Evolutionary conservation across 1,140 invertebrate species (phyloP), one percentile per base, ranked within the genome.

Genomic region (Platyscapa corneri): DNA sequence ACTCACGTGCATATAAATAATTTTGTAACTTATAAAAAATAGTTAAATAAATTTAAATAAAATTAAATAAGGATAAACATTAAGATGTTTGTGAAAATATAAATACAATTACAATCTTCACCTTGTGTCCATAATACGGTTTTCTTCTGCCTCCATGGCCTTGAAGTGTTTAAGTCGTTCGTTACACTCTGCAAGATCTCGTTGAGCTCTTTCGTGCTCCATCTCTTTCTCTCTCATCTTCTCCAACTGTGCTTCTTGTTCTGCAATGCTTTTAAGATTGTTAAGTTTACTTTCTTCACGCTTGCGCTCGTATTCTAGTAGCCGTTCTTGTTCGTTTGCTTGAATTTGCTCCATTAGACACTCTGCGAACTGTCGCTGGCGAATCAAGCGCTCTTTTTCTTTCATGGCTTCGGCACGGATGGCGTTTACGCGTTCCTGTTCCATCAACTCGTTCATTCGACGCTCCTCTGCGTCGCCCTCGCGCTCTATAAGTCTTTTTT

Each of bases 211-310:
- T 14, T 87, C 87, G 84, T 93, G 91, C 83, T 93, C 91, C 16
- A 89, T 90, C 86, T 91, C 90, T 88, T 94, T 93, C 82, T 89
- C 86, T 78, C 89, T 76, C 84, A 90, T 67, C 86, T 93, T 94
- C 3, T 91, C 88, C 18, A 94, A 91, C 85, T 95, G 94, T 23
- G 94, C 94, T 67, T 94, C 90, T 83, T 94, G 93, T 85, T 95
- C 91, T 3, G 93, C 91, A 34, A 94, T 93, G n/a, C 92, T 90
- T 3, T 93, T 94, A 72, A 94, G 91, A 81, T 95, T 96, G 70
- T 95, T 93, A 53, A 94, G 91, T 32, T 94, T 93, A 49, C 95
- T 95, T 89, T 96, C 96, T 88, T 96, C 95, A 87, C 95, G 94
- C 64, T 95, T 95, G 18, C 93, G 93, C 87, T 96, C 95, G 0